A percentile compares a stretch with the other conserved stretches of the same genome.
These are phyloP conservation scores for Melipona bicolor DNA, from an alignment of 2,888 invertebrate genomes.

Conservation along the genomic window DNA sequence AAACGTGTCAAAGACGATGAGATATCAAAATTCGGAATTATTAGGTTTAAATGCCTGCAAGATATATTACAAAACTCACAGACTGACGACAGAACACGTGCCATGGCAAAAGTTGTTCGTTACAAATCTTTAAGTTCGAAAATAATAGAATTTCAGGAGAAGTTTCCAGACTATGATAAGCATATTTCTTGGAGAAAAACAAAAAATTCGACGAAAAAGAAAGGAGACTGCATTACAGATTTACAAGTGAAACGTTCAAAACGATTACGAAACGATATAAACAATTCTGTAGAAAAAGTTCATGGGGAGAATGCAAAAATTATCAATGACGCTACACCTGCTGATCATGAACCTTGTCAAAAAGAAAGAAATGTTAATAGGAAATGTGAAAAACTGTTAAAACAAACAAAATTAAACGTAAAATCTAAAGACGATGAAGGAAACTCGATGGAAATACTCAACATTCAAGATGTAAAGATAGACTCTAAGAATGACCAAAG, in stretches of 20 bases:
- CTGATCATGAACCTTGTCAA: neutral
- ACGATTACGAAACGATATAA: too few relatives aligned
- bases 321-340: neutral
- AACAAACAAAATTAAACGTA: neutral
- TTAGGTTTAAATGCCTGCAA: constrained; percentile 62
- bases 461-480: neutral
- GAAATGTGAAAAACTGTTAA: neutral
- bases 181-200: constrained; percentile 52
- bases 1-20: constrained; percentile 80
- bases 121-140: constrained; percentile 69
- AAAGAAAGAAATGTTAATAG: neutral
- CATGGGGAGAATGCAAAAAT: neutral
- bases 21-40: constrained; percentile 76
- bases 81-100: constrained; percentile 60
- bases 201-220: neutral
- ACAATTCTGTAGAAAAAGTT: neutral
- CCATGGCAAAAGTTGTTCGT: constrained; percentile 72
- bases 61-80: constrained; percentile 69
- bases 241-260: neutral
- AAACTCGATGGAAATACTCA: constrained; percentile 2
- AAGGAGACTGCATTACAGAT: neutral
- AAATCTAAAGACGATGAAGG: neutral
- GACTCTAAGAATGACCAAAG: neutral
- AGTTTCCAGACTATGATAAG: constrained; percentile 75
- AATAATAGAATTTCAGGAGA: constrained; percentile 74